Base-by-base conservation (phyloP, 2,888 invertebrate species). In the Dermolepida albohirtum region DNA sequence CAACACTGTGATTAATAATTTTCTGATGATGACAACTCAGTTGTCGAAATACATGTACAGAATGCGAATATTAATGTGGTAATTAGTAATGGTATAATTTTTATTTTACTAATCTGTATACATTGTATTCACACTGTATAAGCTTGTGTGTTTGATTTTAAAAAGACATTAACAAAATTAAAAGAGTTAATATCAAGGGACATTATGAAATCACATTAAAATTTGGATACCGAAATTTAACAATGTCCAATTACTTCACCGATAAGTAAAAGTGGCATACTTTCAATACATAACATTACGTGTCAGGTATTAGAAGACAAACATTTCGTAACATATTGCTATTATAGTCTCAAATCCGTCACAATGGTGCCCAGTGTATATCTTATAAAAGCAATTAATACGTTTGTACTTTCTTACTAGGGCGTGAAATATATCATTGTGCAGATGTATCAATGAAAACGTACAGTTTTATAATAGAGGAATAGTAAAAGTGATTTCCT, bases 401-500 rank as follows among this genome's bases (percentile, higher is more conserved):
- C 39, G 7, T 27, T 14, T 47, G 34, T 62, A 34, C n/a, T 62
- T 39, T 62, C 34, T 43, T 62, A 62, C 29, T 62, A 62, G 62
- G 62, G 62, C 62, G 49, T 62, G 62, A 62, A 62, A 34, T 47
- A 22, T 29, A 34, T 47, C 44, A 44, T 49, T 49, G 54, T 54
- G 27, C 54, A 16, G 14, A 16, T 1, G 39, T 40, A 14, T 54
- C 17, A 2, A 34, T 16, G 39, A 16, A 54, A 34, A 54, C 11
- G 1, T 16, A 16, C 54, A 39, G 16, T 17, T 54, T 39, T 14
- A 29, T 11, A 39, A 27, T 34, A 14, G n/a, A 49, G 34, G n/a
- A 14, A 12, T 16, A 62, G 47, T 62, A 62, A 47, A 44, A 47
- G 62, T 62, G 62, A 14, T 62, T 62, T 62, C 62, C 47, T 43